Conservation (phyloP, 1,140 invertebrate genomes). For the Nephila pilipes region DNA sequence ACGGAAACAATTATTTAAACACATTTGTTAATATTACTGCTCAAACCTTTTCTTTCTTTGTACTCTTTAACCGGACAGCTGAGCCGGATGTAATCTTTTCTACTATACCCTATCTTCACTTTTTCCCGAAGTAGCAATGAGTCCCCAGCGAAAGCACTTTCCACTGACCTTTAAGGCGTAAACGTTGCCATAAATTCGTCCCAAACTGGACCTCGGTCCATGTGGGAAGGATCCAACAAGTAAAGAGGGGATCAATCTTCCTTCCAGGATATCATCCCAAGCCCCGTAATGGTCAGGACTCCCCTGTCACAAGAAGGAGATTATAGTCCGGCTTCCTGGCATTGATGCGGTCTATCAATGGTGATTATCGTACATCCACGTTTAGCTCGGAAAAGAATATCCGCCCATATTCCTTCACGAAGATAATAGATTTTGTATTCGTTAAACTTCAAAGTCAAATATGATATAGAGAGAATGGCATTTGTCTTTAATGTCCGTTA, state of each 20-base stretch:
- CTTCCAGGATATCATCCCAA: slow-evolving; percentile 36
- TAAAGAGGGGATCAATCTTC: neutral
- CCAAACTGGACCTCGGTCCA: neutral
- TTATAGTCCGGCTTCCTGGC: neutral
- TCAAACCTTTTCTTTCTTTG: too few species aligned
- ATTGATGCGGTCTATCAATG: slow-evolving; percentile 13
- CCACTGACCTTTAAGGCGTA: slow-evolving; percentile 55
- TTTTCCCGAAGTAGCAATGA: slow-evolving; percentile 27
- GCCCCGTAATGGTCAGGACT: slow-evolving; percentile 23
- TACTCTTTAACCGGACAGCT: too few species aligned
- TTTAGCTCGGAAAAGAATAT: neutral
- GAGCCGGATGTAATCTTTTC: too few species aligned
- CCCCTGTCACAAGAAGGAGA: slow-evolving; percentile 9
- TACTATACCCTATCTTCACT: neutral
- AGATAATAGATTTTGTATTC: neutral
- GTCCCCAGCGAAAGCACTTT: slow-evolving; percentile 13
- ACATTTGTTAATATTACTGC: too few species aligned
- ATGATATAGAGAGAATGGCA: too few species aligned
- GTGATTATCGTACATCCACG: neutral
- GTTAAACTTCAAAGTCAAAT: too few species aligned
- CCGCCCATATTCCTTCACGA: neutral
- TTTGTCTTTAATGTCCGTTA: too few species aligned
- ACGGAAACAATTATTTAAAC: too few species aligned
- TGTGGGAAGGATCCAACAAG: neutral
- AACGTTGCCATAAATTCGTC: slow-evolving; percentile 51